Base-by-base conservation (phyloP, 2,888 invertebrate genomes). In the Stenodera caucasica region DNA sequence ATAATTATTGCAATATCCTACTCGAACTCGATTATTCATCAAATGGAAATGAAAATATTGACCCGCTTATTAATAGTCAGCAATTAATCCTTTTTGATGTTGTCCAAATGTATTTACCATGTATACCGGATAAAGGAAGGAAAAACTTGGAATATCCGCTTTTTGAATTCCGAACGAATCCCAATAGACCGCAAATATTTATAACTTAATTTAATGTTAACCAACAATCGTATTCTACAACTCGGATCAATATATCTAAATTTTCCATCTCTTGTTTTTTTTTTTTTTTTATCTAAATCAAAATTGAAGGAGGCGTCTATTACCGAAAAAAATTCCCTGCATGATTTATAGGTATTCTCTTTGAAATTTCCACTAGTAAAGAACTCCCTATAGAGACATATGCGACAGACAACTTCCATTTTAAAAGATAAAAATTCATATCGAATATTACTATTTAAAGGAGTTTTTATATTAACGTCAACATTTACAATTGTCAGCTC, bases 391-490 rank as follows among this genome's bases (percentile, higher is more conserved):
- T 51, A 49, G 70, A 65, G 70, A 67, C 68, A 54, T 50, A 67
- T 64, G 64, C 63, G 54, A 57, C 58, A 57, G 64, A 64, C 53
- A 30, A 56, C 67, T 67, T 8, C 11, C 11, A 21, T 45, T 12
- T 45, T 18, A 45, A 45, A 18, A 45, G 5, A 45, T 67, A 70
- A 68, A 67, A 68, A 62, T 61, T 57, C 57, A 67, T 69, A 68
- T 69, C 66, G 66, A 67, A 67, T 66, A 67, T 71, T 70, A 70
- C 65, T 68, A 66, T 59, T 61, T 55, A 55, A 56, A 9, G 12
- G 66, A 70, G 62, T 70, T 70, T 71, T 70, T 69, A 65, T 21
- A 49, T n/a, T 60, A 64, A 65, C 68, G 63, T 60, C 66, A 58
- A 60, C 55, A 57, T 61, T 60, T 64, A 56, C 62, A 67, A 62